phyloP scores from a whole-genome alignment of 2,113 vertebrate genomes.

The Pandion haliaetus region DNA sequence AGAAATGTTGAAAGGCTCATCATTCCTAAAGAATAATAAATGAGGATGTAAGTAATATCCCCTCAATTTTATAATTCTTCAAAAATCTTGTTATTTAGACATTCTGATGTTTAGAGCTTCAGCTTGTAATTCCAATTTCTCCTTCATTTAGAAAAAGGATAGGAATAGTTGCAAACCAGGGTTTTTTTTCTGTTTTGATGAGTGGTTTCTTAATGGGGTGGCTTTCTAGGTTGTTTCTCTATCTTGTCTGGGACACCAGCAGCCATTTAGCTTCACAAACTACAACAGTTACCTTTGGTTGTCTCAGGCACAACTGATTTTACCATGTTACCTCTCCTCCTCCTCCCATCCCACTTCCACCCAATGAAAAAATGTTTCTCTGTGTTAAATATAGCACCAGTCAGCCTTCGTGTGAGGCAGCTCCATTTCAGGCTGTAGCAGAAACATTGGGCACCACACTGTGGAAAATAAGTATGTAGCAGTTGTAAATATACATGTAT shows the following conservation, averaged over 20 bases:
- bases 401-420: background rate
- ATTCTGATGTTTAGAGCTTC: background rate
- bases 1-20: background rate
- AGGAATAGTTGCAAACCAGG: background rate
- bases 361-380: background rate
- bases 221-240: background rate
- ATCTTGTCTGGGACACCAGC: background rate
- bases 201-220: background rate
- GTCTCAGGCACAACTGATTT: background rate
- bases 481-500: background rate
- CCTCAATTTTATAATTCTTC: background rate
- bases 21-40: background rate
- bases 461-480: conserved; percentile 38
- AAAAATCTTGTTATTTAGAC: background rate
- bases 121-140: background rate
- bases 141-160: background rate
- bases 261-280: background rate
- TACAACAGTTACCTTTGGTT: background rate
- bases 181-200: background rate
- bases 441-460: conserved; percentile 27
- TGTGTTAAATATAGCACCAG: background rate
- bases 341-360: background rate
- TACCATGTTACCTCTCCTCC: background rate
- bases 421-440: background rate
- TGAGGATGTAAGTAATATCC: background rate